Evolutionary conservation across 2,888 invertebrate genomes (phyloP).

Genomic region (Archips xylosteana): DNA sequence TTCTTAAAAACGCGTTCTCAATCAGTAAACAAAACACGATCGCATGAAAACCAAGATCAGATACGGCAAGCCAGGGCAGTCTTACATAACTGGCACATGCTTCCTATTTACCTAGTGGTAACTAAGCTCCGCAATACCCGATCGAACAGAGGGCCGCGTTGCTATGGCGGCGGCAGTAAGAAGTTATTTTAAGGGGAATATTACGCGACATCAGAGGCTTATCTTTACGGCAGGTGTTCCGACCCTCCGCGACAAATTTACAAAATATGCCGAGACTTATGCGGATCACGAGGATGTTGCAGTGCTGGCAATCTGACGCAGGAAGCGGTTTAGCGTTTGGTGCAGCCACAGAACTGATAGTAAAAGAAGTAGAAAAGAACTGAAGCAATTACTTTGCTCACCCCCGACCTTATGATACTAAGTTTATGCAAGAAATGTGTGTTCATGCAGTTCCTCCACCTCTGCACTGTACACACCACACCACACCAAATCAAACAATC

Average conservation of each 20-base stretch:
- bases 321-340: too few relatives aligned
- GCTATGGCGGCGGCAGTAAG: slow-evolving; percentile 82
- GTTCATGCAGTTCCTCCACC: too few relatives aligned
- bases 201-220: slow-evolving; percentile 82
- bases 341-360: neutral
- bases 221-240: slow-evolving; percentile 85
- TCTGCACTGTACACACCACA: too few relatives aligned
- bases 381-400: too few relatives aligned
- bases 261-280: slow-evolving; percentile 81
- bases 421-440: too few relatives aligned
- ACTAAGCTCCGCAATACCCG: slow-evolving; percentile 54
- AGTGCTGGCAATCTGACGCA: neutral
- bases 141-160: slow-evolving; percentile 64
- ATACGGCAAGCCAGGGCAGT: slow-evolving; percentile 6
- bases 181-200: slow-evolving; percentile 84
- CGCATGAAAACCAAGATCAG: neutral
- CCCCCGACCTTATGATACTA: too few relatives aligned
- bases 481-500: too few relatives aligned
- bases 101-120: slow-evolving; percentile 47
- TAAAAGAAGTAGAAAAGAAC: too few relatives aligned
- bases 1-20: neutral
- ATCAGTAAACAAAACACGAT: slow-evolving; percentile 4
- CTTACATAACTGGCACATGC: slow-evolving; percentile 31
- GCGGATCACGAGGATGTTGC: slow-evolving; percentile 65
- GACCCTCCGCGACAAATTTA: slow-evolving; percentile 77